Conservation (phyloP, 1,140 invertebrate species). For the Nylanderia fulva region DNA sequence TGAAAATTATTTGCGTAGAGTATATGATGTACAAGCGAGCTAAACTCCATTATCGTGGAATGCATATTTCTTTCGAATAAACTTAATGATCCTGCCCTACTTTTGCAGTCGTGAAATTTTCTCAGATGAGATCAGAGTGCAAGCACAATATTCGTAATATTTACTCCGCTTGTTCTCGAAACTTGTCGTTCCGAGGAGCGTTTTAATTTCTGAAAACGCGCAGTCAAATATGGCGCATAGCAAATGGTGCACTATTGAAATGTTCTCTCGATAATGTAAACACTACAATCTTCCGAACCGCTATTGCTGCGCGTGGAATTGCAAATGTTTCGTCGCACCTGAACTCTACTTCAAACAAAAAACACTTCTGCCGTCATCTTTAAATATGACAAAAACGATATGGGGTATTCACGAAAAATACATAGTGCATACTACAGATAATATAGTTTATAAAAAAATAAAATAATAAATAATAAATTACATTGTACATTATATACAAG, state of each 20-base stretch:
- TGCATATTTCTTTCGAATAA: background rate
- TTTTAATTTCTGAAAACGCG: conserved; percentile 51
- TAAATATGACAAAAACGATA: conserved; percentile 9
- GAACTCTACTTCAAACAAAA: conserved; percentile 20
- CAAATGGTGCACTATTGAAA: conserved; percentile 54
- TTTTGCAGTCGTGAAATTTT: conserved; percentile 35
- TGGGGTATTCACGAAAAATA: background rate
- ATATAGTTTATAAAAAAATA: background rate
- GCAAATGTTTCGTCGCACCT: conserved; percentile 49
- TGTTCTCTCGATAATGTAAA: conserved; percentile 54
- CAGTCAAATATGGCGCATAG: conserved; percentile 42
- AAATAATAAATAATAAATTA: background rate
- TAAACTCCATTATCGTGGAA: background rate
- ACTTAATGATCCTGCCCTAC: conserved; percentile 10
- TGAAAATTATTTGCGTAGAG: background rate
- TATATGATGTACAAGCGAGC: background rate
- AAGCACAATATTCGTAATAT: conserved; percentile 12
- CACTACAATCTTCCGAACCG: conserved; percentile 50
- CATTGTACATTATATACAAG: background rate
- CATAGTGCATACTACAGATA: background rate
- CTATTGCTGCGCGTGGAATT: conserved; percentile 46
- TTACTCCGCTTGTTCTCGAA: conserved; percentile 13
- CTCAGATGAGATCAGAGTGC: conserved; percentile 5
- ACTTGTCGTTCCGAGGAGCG: conserved; percentile 30
- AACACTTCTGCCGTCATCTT: conserved; percentile 8